A percentile compares a stretch with the other conserved stretches of the same genome.
These are phyloP conservation scores for Rhizoglyphus robini DNA, from an alignment of 1,140 invertebrate genomes.

Conservation along the genomic window DNA sequence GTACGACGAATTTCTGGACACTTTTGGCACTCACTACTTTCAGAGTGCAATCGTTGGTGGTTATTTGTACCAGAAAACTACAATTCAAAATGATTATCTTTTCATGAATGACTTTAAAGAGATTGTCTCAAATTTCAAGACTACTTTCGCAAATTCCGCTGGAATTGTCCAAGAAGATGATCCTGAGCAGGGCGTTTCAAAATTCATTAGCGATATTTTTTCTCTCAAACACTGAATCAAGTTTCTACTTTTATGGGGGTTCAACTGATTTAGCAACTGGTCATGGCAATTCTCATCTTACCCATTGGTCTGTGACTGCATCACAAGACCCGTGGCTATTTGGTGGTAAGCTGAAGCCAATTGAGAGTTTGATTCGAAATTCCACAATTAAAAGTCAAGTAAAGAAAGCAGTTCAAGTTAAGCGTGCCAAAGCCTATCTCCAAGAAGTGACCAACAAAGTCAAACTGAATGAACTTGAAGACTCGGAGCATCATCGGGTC, in stretches of 20 bases:
- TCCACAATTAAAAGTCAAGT: neutral
- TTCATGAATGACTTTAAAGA: neutral
- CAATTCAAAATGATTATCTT: neutral
- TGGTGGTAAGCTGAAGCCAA: neutral
- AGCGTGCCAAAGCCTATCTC: neutral
- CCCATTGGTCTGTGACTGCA: neutral
- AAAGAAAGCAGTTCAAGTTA: neutral
- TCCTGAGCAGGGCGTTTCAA: neutral
- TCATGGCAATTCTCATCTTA: neutral
- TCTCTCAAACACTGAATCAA: neutral
- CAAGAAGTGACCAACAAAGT: neutral
- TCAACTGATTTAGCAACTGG: neutral
- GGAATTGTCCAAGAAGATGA: neutral
- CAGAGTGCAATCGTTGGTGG: slow-evolving; percentile 8
- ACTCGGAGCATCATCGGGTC: too few relatives aligned
- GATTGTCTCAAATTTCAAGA: neutral
- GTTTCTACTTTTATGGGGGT: neutral
- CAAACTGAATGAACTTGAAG: neutral
- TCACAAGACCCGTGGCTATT: neutral
- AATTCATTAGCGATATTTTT: neutral
- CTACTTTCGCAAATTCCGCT: neutral
- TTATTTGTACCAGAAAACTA: neutral
- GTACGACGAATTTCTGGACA: slow-evolving; percentile 10
- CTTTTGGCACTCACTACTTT: slow-evolving; percentile 19
- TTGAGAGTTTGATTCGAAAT: neutral